phyloP scores from a whole-genome alignment of 1,140 invertebrate genomes.

The Littorina saxatilis region DNA sequence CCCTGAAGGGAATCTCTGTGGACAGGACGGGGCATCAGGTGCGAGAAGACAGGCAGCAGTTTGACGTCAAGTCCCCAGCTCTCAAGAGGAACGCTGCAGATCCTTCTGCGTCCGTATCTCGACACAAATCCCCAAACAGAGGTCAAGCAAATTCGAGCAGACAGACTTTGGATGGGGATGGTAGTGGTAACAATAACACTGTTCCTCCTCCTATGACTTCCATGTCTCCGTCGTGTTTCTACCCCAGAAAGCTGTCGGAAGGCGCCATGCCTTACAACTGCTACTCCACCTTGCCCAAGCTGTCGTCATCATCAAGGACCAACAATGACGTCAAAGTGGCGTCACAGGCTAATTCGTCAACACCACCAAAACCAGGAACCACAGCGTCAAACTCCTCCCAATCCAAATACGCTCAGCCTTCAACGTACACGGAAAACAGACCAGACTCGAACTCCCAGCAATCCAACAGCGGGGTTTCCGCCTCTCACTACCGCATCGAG shows the following conservation, averaged over 20 bases:
- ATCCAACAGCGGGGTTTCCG: background rate
- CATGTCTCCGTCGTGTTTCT: constrained; percentile 22
- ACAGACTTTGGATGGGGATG: background rate
- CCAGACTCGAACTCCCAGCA: background rate
- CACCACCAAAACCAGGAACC: background rate
- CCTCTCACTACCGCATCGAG: constrained; percentile 4
- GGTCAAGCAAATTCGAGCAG: too few species aligned
- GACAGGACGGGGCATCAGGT: constrained; percentile 38
- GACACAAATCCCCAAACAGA: background rate
- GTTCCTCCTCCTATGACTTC: constrained; percentile 22
- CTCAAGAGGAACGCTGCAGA: background rate
- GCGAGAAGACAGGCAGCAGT: constrained; percentile 37
- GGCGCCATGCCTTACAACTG: constrained; percentile 22
- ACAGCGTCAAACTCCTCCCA: background rate
- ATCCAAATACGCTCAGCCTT: background rate
- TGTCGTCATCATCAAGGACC: background rate
- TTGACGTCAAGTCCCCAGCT: constrained; percentile 31
- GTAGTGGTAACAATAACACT: background rate
- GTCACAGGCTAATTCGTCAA: too few species aligned
- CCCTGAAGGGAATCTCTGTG: constrained; percentile 21
- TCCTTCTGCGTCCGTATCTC: background rate
- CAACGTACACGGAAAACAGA: background rate
- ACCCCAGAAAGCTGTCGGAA: constrained; percentile 33
- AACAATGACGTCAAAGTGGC: background rate
- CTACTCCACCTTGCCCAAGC: constrained; percentile 38